phyloP scores from a whole-genome alignment of 2,113 vertebrate species.

The Centrocercus urophasianus region DNA sequence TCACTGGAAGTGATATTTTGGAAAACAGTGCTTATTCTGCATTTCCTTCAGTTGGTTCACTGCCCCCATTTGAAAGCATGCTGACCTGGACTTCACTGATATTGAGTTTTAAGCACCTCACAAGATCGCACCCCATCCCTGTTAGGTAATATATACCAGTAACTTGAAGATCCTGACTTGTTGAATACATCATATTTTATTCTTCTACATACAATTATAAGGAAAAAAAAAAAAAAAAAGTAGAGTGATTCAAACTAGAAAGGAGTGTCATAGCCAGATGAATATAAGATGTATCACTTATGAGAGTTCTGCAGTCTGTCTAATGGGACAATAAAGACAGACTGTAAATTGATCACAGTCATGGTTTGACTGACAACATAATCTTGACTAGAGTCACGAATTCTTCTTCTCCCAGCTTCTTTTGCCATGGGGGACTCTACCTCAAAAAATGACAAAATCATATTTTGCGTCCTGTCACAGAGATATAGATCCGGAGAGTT shows the following conservation, averaged over 20 bases:
- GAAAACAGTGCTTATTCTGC: not conserved
- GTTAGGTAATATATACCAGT: fast-evolving
- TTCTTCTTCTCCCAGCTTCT: not conserved
- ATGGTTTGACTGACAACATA: not conserved
- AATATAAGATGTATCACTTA: not conserved
- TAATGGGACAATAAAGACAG: not conserved
- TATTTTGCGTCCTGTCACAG: not conserved
- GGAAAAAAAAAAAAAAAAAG: fast-evolving
- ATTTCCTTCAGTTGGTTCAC: not conserved
- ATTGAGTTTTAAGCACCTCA: not conserved
- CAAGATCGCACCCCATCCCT: not conserved
- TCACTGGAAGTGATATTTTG: not conserved
- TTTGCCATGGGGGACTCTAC: not conserved
- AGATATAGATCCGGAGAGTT: not conserved
- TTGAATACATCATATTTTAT: not conserved
- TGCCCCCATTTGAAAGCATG: not conserved
- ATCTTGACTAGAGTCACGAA: not conserved
- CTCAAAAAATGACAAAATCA: not conserved
- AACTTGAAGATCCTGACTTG: not conserved
- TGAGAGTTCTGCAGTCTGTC: not conserved
- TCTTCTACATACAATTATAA: not conserved
- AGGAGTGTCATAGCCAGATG: not conserved
- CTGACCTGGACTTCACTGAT: not conserved
- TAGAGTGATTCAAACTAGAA: not conserved
- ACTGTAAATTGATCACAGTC: not conserved